phyloP scores from a whole-genome alignment of 2,888 invertebrate genomes.

The Listrodromus nycthemerus region DNA sequence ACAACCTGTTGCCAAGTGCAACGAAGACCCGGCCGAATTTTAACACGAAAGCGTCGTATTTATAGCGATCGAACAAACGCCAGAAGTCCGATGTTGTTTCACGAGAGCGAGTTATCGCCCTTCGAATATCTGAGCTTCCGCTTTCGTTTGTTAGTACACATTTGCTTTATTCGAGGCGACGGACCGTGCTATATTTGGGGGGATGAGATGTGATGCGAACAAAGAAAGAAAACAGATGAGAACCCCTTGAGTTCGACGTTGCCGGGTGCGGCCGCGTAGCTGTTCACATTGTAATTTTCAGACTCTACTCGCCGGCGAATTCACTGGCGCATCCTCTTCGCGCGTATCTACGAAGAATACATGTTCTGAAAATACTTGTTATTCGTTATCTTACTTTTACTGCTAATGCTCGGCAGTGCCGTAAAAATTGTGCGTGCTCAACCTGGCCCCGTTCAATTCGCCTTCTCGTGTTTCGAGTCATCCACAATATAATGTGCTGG shows the following conservation, averaged over 20 bases:
- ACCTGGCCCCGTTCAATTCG: not conserved
- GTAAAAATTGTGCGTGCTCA: not conserved
- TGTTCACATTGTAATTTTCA: slow-evolving; percentile 12
- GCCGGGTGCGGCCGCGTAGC: slow-evolving; percentile 12
- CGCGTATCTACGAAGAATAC: slow-evolving; percentile 4
- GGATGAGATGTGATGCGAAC: not conserved
- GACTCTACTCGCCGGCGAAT: not conserved
- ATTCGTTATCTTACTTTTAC: not conserved
- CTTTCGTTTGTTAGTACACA: not conserved
- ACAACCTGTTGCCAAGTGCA: slow-evolving; percentile 48
- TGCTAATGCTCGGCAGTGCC: not conserved
- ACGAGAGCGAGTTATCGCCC: not conserved
- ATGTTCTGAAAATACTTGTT: not conserved
- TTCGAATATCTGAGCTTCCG: not conserved
- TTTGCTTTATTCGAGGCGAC: not conserved
- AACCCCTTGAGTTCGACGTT: slow-evolving; percentile 27
- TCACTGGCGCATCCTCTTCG: not conserved
- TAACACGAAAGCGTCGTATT: slow-evolving; percentile 23
- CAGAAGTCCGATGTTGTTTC: not conserved
- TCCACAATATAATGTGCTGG: slow-evolving; percentile 9
- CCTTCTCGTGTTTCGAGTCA: not conserved
- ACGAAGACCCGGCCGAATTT: slow-evolving; percentile 16
- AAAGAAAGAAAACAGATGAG: slow-evolving; percentile 21
- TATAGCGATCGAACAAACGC: slow-evolving; percentile 37
- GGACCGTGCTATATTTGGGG: not conserved